phyloP scores from a whole-genome alignment of 2,797 vertebrate genomes.

The Paramormyrops hopkinsi region DNA sequence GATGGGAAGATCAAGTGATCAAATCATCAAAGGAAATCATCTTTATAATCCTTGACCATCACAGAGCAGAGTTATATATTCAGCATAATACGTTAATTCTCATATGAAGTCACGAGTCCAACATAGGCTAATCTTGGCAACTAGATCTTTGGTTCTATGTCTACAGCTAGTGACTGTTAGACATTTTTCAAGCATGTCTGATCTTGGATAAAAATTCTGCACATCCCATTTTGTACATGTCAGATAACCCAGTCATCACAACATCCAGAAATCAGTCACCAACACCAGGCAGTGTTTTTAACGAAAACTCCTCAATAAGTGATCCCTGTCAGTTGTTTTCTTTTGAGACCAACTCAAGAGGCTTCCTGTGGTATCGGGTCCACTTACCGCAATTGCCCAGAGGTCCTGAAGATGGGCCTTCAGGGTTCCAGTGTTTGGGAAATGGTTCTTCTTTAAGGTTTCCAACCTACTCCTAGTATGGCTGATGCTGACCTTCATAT shows the following conservation, averaged over 20 bases:
- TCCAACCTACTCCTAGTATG: background rate
- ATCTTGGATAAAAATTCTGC: background rate
- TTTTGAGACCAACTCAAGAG: background rate
- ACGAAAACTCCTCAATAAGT: background rate
- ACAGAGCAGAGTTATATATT: background rate
- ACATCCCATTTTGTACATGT: background rate
- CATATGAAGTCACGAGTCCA: background rate
- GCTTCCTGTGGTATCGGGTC: background rate
- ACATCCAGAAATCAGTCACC: background rate
- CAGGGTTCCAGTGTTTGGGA: background rate
- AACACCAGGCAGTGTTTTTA: background rate
- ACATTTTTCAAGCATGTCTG: background rate
- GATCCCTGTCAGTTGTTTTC: background rate
- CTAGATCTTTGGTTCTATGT: background rate
- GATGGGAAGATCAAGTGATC: background rate
- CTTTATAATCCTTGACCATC: background rate
- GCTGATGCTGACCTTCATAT: background rate
- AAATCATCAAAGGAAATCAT: background rate
- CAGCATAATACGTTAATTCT: background rate
- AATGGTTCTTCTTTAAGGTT: background rate
- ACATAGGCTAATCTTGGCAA: background rate
- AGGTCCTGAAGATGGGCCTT: background rate
- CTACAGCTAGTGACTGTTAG: background rate
- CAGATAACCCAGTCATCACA: background rate
- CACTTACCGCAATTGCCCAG: conserved; percentile 10